These are phyloP conservation scores for Sarcoramphus papa DNA, from an alignment of 2,797 vertebrate genomes.

Conservation along the genomic window DNA sequence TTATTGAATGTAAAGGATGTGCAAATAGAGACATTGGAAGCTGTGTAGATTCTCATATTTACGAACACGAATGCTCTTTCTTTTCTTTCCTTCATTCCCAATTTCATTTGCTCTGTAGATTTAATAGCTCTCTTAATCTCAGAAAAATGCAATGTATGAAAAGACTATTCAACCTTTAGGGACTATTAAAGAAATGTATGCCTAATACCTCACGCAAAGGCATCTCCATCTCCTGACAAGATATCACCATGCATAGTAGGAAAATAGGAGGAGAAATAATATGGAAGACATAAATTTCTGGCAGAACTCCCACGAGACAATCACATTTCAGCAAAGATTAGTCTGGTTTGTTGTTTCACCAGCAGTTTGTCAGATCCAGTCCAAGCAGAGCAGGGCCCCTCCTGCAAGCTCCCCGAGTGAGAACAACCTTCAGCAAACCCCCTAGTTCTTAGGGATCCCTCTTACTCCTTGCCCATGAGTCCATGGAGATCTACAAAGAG, in stretches of 20 bases:
- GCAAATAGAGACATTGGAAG: conserved; percentile 67
- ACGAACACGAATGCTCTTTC: conserved; percentile 45
- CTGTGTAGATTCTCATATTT: conserved; percentile 64
- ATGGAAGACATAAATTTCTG: conserved; percentile 19
- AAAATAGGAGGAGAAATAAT: conserved; percentile 27
- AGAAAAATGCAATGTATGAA: conserved; percentile 36
- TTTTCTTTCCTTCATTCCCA: conserved; percentile 50
- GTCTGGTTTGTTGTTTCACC: neutral
- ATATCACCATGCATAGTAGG: neutral
- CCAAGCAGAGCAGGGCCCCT: neutral
- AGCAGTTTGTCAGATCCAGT: neutral
- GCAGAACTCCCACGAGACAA: neutral
- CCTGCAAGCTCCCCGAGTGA: neutral
- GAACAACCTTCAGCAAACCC: neutral
- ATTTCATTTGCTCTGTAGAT: conserved; percentile 54
- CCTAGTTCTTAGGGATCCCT: neutral
- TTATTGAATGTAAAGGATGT: conserved; percentile 65
- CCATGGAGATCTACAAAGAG: neutral
- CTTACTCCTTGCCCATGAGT: neutral
- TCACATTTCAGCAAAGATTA: neutral
- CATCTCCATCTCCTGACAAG: neutral
- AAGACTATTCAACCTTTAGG: conserved; percentile 8
- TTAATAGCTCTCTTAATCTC: conserved; percentile 62
- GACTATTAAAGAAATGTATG: conserved; percentile 29
- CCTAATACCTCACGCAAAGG: neutral